Evolutionary conservation across 2,888 invertebrate genomes (phyloP).

Genomic region (Spilosoma lubricipeda): DNA sequence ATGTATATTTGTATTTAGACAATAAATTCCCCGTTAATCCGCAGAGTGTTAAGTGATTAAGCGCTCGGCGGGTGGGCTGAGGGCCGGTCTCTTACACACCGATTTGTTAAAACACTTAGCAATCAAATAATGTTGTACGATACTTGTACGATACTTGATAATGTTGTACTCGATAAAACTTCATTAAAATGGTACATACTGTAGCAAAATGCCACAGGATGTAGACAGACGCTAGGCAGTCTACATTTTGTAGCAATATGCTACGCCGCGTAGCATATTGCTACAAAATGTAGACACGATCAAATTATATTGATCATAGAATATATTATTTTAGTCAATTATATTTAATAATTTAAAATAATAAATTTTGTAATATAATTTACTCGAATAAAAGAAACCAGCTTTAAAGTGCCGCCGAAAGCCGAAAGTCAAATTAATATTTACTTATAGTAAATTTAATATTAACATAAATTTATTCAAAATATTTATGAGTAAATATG

Average conservation of each 20-base stretch:
- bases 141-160: too few species aligned
- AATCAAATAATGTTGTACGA: conserved; percentile 36
- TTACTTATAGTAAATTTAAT: not conserved
- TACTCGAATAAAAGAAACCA: not conserved
- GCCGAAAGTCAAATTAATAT: not conserved
- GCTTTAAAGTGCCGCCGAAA: too few species aligned
- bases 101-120: conserved; percentile 77
- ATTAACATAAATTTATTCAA: too few species aligned
- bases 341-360: not conserved
- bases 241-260: too few species aligned
- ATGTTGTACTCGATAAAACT: conserved; percentile 30
- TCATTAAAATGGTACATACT: not conserved
- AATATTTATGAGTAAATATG: too few species aligned
- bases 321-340: not conserved
- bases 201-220: not conserved
- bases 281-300: conserved; percentile 1
- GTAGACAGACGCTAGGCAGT: not conserved
- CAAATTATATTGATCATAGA: not conserved
- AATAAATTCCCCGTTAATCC: conserved; percentile 81
- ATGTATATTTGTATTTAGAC: conserved; percentile 59
- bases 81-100: conserved; percentile 77
- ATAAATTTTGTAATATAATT: not conserved
- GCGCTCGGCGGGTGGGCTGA: conserved; percentile 74
- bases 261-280: not conserved
- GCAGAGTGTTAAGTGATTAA: conserved; percentile 85